These are phyloP conservation scores for Drosophila parvula DNA, from an alignment of 1,140 invertebrate genomes.

Conservation along the genomic window DNA sequence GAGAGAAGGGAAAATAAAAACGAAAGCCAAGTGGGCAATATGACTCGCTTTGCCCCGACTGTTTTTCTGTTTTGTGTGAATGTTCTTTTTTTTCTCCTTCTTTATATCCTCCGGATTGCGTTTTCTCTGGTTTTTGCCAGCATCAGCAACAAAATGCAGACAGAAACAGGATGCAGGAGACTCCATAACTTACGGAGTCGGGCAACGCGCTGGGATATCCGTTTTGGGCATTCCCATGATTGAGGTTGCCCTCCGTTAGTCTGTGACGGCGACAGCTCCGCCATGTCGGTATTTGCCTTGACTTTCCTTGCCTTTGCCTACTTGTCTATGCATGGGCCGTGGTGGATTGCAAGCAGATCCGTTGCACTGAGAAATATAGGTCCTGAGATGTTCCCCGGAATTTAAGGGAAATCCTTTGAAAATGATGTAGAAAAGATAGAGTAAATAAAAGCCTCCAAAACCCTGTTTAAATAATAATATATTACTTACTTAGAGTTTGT, in stretches of 20 bases:
- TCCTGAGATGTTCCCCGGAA: not conserved
- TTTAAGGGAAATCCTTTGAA: not conserved
- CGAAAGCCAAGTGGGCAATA: conserved; percentile 54
- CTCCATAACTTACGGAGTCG: conserved; percentile 47
- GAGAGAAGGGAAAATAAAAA: conserved; percentile 28
- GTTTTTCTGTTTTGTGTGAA: not conserved
- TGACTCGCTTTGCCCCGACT: conserved; percentile 29
- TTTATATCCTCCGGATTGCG: conserved; percentile 8
- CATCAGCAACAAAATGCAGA: conserved; percentile 64
- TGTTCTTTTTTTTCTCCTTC: not conserved
- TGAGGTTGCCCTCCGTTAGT: conserved; percentile 39
- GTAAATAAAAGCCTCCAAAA: too few relatives aligned
- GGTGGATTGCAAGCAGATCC: conserved; percentile 23
- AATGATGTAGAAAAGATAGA: too few relatives aligned
- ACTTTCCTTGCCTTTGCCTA: conserved; percentile 37
- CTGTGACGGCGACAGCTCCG: conserved; percentile 15
- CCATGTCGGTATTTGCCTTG: conserved; percentile 48
- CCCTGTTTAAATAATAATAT: too few relatives aligned
- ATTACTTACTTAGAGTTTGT: too few relatives aligned
- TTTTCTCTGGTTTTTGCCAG: conserved; percentile 41
- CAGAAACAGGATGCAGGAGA: conserved; percentile 46
- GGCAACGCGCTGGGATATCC: conserved; percentile 56
- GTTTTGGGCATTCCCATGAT: conserved; percentile 61
- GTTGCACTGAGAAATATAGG: conserved; percentile 3
- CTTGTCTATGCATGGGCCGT: conserved; percentile 67